phyloP scores from a whole-genome alignment of 1,140 invertebrate species.

The Trachelipus rathkii region DNA sequence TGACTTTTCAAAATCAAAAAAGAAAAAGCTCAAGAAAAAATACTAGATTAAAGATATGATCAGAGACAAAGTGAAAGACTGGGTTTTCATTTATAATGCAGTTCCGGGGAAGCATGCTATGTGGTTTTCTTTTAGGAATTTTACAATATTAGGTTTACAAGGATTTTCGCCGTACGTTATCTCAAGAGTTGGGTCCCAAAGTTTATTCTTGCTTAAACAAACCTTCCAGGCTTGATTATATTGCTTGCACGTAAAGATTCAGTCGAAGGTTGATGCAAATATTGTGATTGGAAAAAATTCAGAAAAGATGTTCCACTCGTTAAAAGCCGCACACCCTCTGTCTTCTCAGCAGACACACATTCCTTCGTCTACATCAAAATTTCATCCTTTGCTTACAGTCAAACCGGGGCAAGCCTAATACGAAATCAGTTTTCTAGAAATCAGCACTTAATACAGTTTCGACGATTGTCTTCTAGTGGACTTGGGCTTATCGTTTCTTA shows the following conservation, averaged over 20 bases:
- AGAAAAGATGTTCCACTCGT: constrained; percentile 48
- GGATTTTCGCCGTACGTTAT: constrained; percentile 54
- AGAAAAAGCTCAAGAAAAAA: no score
- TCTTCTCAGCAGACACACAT: constrained; percentile 26
- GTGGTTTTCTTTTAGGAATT: constrained; percentile 56
- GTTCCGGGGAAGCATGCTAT: constrained; percentile 55
- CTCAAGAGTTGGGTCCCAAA: constrained; percentile 54
- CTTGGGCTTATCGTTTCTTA: neutral
- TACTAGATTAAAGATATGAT: no score
- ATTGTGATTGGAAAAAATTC: constrained; percentile 52
- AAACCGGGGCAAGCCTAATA: neutral
- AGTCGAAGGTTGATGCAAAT: constrained; percentile 55
- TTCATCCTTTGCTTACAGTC: neutral
- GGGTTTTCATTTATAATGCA: constrained; percentile 47
- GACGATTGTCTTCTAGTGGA: neutral
- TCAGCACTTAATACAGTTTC: neutral
- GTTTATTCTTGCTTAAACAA: constrained; percentile 56
- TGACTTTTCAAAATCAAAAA: no score
- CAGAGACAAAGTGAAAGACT: no score
- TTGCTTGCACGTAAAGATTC: constrained; percentile 56
- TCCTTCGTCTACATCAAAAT: constrained; percentile 19
- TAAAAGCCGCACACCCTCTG: constrained; percentile 21
- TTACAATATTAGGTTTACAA: constrained; percentile 59
- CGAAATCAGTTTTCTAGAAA: neutral
- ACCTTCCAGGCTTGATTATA: constrained; percentile 56